Conservation (phyloP, 1,140 invertebrate genomes). For the Drosophila chauvacae region DNA sequence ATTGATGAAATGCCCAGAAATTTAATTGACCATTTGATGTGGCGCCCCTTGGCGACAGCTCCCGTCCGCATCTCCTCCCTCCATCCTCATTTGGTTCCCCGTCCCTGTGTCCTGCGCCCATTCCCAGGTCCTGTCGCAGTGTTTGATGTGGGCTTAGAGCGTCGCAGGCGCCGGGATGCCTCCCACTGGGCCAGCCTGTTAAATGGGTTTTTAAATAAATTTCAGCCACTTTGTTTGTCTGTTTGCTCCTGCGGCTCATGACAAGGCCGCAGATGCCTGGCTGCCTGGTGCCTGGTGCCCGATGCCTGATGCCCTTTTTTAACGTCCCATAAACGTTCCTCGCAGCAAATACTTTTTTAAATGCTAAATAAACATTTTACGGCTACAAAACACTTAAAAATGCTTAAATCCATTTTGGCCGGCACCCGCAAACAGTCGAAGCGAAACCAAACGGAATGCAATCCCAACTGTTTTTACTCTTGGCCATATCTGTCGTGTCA, state of each 20-base stretch:
- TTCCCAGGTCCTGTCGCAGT: conserved; percentile 20
- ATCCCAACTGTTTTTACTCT: neutral
- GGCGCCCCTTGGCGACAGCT: conserved; percentile 37
- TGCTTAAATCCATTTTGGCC: conserved; percentile 56
- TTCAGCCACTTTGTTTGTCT: conserved; percentile 70
- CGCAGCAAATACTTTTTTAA: conserved; percentile 75
- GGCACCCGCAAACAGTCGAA: conserved; percentile 1
- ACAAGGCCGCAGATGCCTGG: conserved; percentile 27
- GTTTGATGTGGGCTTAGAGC: conserved; percentile 76
- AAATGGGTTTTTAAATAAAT: conserved; percentile 83
- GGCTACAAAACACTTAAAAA: conserved; percentile 69
- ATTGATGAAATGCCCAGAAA: conserved; percentile 71
- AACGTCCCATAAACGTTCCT: conserved; percentile 78
- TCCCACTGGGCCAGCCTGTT: conserved; percentile 53
- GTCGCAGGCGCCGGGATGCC: conserved; percentile 22
- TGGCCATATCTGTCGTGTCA: neutral
- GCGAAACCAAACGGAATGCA: conserved; percentile 11
- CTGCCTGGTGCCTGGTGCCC: conserved; percentile 31
- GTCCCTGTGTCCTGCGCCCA: neutral
- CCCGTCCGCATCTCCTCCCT: neutral
- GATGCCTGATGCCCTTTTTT: conserved; percentile 65
- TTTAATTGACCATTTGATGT: conserved; percentile 79
- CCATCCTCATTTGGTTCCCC: neutral
- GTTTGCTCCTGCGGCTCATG: conserved; percentile 60
- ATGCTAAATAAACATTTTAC: conserved; percentile 82